phyloP scores from a whole-genome alignment of 2,888 invertebrate genomes.

The Scrobipalpa costella region DNA sequence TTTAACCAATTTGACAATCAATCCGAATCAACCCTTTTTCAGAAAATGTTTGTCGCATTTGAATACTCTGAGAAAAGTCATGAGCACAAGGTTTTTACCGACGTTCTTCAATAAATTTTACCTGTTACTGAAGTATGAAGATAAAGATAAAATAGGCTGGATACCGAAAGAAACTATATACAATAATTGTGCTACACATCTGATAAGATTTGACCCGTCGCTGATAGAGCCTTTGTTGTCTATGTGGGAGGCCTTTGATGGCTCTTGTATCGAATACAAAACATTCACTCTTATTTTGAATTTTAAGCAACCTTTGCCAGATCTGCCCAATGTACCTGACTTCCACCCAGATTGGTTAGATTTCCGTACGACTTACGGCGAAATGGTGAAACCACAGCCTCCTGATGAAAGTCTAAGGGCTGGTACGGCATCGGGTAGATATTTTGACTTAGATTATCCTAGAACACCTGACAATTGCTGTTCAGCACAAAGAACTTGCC shows the following conservation, averaged over 20 bases:
- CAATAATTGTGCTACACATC: slow-evolving; percentile 60
- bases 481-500: slow-evolving; percentile 52
- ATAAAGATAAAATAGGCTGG: slow-evolving; percentile 69
- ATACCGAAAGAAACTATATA: slow-evolving; percentile 69
- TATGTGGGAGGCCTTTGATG: slow-evolving; percentile 70
- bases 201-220: slow-evolving; percentile 68
- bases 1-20: slow-evolving; percentile 57
- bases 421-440: slow-evolving; percentile 68
- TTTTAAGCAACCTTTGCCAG: slow-evolving; percentile 62
- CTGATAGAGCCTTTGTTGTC: slow-evolving; percentile 74
- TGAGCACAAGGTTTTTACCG: slow-evolving; percentile 55
- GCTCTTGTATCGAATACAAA: slow-evolving; percentile 70
- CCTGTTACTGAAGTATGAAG: slow-evolving; percentile 57
- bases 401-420: slow-evolving; percentile 51
- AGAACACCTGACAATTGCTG: slow-evolving; percentile 54
- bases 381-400: slow-evolving; percentile 64
- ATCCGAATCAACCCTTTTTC: slow-evolving; percentile 61
- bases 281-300: slow-evolving; percentile 75
- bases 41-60: slow-evolving; percentile 69
- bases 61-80: slow-evolving; percentile 62
- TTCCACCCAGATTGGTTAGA: slow-evolving; percentile 55
- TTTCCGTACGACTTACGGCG: slow-evolving; percentile 65
- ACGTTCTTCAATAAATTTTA: slow-evolving; percentile 59
- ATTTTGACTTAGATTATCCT: slow-evolving; percentile 65
- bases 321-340: slow-evolving; percentile 67